These are phyloP conservation scores for Tachypleus tridentatus DNA, from an alignment of 1,140 invertebrate species.

Conservation along the genomic window DNA sequence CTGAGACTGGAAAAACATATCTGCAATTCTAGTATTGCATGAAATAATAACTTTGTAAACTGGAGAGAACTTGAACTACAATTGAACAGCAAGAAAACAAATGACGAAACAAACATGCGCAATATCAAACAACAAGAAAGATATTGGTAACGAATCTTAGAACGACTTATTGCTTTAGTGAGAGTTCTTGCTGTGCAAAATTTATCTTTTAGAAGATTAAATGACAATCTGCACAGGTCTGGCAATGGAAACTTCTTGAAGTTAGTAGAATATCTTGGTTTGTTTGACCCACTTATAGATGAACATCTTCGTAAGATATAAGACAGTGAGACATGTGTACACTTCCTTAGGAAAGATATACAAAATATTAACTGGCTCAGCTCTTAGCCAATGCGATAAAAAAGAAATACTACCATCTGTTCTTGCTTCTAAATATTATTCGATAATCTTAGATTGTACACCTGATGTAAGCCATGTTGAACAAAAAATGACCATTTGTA, in stretches of 20 bases:
- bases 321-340: background rate
- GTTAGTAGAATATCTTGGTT: too few relatives aligned
- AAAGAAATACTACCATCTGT: background rate
- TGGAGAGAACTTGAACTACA: background rate
- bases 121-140: background rate
- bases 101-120: background rate
- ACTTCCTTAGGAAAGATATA: background rate
- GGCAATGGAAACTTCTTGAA: too few relatives aligned
- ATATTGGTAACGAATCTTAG: background rate
- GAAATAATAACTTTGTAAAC: background rate
- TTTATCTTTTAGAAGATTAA: background rate
- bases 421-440: background rate
- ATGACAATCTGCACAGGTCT: background rate
- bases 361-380: background rate
- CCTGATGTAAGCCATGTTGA: slow-evolving; percentile 1
- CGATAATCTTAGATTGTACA: background rate
- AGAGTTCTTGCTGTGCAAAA: background rate
- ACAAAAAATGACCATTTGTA: background rate
- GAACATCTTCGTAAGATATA: too few relatives aligned
- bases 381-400: background rate
- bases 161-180: background rate
- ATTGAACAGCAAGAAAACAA: background rate
- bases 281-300: too few relatives aligned
- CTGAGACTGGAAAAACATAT: slow-evolving; percentile 1
- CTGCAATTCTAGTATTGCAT: background rate